phyloP scores from a whole-genome alignment of 1,140 invertebrate species.

The Littorina saxatilis region DNA sequence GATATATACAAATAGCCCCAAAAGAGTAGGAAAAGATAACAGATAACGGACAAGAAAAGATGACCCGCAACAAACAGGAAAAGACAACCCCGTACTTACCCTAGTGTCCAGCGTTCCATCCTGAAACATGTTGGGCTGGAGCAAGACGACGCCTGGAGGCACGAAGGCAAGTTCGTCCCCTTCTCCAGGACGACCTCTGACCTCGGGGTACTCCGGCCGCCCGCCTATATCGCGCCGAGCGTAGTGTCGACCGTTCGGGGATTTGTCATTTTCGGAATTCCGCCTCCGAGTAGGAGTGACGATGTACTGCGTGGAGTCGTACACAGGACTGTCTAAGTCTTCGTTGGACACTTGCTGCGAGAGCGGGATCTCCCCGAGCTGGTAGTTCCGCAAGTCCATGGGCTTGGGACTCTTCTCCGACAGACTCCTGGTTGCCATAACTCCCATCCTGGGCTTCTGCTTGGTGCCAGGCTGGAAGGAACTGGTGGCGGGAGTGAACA shows the following conservation, averaged over 20 bases:
- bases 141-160: constrained; percentile 2
- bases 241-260: not conserved
- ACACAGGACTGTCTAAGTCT: constrained; percentile 16
- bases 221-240: not conserved
- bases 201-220: constrained; percentile 8
- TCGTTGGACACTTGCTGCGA: constrained; percentile 7
- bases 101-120: constrained; percentile 5
- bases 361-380: not conserved
- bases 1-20: no score
- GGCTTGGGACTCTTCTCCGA: not conserved
- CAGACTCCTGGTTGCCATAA: not conserved
- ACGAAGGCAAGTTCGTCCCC: not conserved
- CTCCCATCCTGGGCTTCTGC: constrained; percentile 22
- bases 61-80: no score
- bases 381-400: not conserved
- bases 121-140: constrained; percentile 17
- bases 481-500: not conserved
- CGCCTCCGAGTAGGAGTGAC: not conserved
- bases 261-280: constrained; percentile 19
- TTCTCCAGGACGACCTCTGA: constrained; percentile 11
- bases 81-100: not conserved
- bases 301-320: constrained; percentile 19
- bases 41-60: no score
- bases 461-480: constrained; percentile 6
- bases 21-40: no score